Percentiles rank a stretch among this genome's conserved stretches.
phyloP scores from a whole-genome alignment of 1,140 invertebrate species.

The Ceratina australensis region DNA sequence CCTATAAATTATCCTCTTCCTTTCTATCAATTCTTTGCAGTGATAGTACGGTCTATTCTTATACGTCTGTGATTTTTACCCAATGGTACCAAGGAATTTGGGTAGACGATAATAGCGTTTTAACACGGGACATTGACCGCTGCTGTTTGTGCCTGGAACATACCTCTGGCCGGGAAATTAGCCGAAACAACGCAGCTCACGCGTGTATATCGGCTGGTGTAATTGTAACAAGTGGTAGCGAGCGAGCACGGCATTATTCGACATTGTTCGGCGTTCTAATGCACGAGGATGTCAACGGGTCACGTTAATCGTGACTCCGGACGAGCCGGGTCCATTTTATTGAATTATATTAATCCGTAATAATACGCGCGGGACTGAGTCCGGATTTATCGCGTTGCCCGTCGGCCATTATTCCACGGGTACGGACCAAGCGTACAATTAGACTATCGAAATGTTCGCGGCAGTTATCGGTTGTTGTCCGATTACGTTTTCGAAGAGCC shows the following conservation, averaged over 20 bases:
- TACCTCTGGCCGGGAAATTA: conserved; percentile 49
- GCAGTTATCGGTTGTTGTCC: conserved; percentile 36
- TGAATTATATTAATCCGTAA: conserved; percentile 53
- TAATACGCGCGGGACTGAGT: conserved; percentile 26
- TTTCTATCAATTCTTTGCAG: too few species aligned
- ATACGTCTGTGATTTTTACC: too few species aligned
- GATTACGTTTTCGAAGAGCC: conserved; percentile 35
- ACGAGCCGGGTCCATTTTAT: conserved; percentile 39
- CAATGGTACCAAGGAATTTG: too few species aligned
- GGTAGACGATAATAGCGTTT: conserved; percentile 24
- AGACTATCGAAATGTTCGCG: conserved; percentile 45
- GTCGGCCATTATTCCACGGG: conserved; percentile 32
- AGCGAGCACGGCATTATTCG: conserved; percentile 45
- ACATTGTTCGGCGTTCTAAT: conserved; percentile 53
- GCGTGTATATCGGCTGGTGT: conserved; percentile 56
- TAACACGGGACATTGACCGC: conserved; percentile 8
- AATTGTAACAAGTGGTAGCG: conserved; percentile 58
- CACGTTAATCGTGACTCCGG: conserved; percentile 46
- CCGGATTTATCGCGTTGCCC: conserved; percentile 36
- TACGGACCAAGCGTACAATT: conserved; percentile 34
- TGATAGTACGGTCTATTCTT: too few species aligned
- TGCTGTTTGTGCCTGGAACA: conserved; percentile 21
- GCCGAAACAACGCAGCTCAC: conserved; percentile 24
- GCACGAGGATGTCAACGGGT: conserved; percentile 55
- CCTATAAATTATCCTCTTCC: too few species aligned